Conservation (phyloP, 2,113 vertebrate genomes). For the Recurvirostra avosetta region DNA sequence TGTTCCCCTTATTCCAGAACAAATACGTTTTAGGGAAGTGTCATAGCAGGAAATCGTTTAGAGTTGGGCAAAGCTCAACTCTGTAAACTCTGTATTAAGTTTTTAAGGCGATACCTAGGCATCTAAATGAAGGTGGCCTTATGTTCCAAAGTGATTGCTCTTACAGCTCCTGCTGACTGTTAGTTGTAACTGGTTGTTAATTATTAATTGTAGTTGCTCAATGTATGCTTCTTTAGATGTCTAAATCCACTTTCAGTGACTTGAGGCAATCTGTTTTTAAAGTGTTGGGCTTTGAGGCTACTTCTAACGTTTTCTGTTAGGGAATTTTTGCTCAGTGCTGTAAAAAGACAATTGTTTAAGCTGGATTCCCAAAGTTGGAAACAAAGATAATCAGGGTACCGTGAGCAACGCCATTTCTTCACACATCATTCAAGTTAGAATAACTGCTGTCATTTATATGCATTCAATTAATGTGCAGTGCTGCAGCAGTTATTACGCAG, state of each 20-base stretch:
- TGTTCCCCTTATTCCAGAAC: background rate
- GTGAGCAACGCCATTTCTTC: constrained; percentile 35
- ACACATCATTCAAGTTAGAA: constrained; percentile 61
- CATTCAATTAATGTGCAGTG: constrained; percentile 65
- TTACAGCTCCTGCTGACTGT: background rate
- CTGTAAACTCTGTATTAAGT: background rate
- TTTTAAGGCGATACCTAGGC: background rate
- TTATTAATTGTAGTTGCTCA: background rate
- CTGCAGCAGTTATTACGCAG: constrained; percentile 72
- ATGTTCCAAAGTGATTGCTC: background rate
- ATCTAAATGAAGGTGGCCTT: background rate
- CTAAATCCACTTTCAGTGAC: background rate
- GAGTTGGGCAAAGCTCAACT: background rate
- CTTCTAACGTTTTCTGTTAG: background rate
- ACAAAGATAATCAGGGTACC: constrained; percentile 12
- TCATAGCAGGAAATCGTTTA: background rate
- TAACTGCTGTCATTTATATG: constrained; percentile 76
- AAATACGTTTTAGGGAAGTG: background rate
- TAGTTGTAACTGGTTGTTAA: background rate
- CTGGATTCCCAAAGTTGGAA: constrained; percentile 7
- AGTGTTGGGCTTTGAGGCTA: background rate
- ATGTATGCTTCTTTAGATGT: background rate
- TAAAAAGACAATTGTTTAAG: background rate
- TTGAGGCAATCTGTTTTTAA: background rate
- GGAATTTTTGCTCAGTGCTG: background rate